Evolutionary conservation across 2,888 invertebrate genomes (phyloP), one percentile per base, ranked within the genome.

Genomic region (Apodemia mormo): DNA sequence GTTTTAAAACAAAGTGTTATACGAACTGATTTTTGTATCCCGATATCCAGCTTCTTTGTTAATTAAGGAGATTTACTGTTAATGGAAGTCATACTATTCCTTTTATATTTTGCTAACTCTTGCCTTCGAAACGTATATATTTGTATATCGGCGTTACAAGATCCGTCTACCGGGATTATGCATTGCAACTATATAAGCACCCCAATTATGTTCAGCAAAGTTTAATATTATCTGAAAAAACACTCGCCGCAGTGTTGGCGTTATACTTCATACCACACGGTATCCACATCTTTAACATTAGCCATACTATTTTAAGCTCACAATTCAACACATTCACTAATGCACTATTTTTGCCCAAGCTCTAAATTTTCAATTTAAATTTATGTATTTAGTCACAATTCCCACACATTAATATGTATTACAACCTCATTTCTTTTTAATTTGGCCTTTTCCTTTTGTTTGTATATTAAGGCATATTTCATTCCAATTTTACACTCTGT

Each of bases 401-500:
- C 33, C 33, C 30, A 61, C 30, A 61, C 33, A 33, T 61, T 33
- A 45, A 45, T 45, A 22, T 22, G 22, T 45, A 45, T 45, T 45
- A 45, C 45, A 45, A 45, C 6, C 45, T 45, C 12, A 33, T 33
- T 33, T 61, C 61, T 33, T 61, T 61, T 61, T 6, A 61, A n/a
- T n/a, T 52, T 61, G 12, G 61, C 61, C 9, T 61, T 61, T 61
- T 61, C 8, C 8, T 33, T 61, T 12, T 58, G 9, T 58, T 30
- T 29, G 12, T 61, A 5, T 33, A 29, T 61, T 61, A 52, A 52
- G 61, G 61, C 61, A 61, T 61, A 14, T 30, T 61, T 12, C 61
- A 61, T 61, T 61, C 61, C 30, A 61, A 56, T 56, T 61, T 14
- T 61, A 33, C 61, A 61, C 61, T 61, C 58, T 30, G 45, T 45